These are phyloP conservation scores for Cassiopea xamachana DNA, from an alignment of 30 jellyfish, hydroid and myxozoan genomes.

Conservation along the genomic window DNA sequence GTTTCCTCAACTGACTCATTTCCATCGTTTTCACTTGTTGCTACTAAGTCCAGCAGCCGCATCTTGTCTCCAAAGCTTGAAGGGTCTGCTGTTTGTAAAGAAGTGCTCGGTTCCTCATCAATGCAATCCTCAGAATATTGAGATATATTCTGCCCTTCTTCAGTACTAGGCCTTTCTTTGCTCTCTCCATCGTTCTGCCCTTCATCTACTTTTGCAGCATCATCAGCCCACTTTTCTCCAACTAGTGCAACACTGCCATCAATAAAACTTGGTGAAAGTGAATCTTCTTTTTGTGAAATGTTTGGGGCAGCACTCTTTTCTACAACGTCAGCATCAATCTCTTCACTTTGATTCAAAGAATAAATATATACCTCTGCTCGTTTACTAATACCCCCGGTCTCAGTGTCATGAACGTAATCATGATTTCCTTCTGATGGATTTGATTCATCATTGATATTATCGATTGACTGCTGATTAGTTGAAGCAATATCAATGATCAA, in stretches of 20 bases:
- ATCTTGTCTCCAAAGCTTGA: neutral
- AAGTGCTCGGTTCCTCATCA: neutral
- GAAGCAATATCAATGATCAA: constrained; percentile 12
- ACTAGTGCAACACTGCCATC: neutral
- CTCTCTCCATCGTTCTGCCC: too few species aligned
- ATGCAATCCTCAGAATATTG: neutral
- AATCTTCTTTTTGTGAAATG: neutral
- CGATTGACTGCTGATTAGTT: neutral
- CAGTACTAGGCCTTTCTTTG: too few species aligned
- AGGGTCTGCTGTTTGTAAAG: neutral
- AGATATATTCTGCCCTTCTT: too few species aligned
- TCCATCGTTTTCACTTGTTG: neutral
- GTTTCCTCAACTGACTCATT: neutral
- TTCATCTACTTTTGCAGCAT: neutral
- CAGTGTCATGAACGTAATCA: neutral
- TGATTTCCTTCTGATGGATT: neutral
- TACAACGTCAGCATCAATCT: neutral
- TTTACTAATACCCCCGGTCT: neutral
- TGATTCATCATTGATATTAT: neutral
- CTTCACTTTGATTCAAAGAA: neutral
- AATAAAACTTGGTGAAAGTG: too few species aligned
- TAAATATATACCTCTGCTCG: neutral
- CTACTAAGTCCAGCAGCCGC: neutral
- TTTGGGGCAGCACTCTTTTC: neutral
- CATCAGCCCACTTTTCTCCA: neutral